phyloP scores from a whole-genome alignment of 2,888 invertebrate species.

The Chrysolina americana region DNA sequence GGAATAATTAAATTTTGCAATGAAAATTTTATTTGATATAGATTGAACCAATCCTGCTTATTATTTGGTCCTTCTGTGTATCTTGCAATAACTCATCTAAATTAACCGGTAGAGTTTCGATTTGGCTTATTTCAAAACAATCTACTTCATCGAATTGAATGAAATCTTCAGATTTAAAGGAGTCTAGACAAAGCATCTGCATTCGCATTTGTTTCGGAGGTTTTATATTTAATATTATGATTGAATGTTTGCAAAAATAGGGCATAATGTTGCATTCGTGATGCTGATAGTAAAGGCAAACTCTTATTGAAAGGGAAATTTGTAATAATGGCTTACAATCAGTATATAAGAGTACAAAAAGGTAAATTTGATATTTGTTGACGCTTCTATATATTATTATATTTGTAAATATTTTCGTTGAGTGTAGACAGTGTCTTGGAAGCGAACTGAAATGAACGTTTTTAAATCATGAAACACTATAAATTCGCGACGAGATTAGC shows the following conservation, averaged over 20 bases:
- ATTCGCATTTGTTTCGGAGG: too few species aligned
- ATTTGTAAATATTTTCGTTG: not conserved
- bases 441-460: constrained; percentile 2
- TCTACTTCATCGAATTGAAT: not conserved
- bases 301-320: not conserved
- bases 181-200: too few species aligned
- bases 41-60: not conserved
- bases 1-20: not conserved
- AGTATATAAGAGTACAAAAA: not conserved
- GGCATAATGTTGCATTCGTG: not conserved
- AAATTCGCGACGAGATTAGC: too few species aligned
- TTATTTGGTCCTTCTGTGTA: not conserved
- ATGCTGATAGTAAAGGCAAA: not conserved
- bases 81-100: not conserved
- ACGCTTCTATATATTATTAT: not conserved
- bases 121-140: not conserved
- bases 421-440: not conserved
- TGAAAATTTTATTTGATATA: not conserved
- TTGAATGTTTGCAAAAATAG: not conserved
- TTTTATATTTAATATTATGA: not conserved
- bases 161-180: not conserved
- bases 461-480: too few species aligned
- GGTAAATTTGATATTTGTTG: not conserved
- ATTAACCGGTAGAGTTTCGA: not conserved
- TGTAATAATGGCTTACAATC: constrained; percentile 5